These are phyloP conservation scores for Paramisgurnus dabryanus DNA, from an alignment of 2,113 vertebrate genomes.

Conservation along the genomic window DNA sequence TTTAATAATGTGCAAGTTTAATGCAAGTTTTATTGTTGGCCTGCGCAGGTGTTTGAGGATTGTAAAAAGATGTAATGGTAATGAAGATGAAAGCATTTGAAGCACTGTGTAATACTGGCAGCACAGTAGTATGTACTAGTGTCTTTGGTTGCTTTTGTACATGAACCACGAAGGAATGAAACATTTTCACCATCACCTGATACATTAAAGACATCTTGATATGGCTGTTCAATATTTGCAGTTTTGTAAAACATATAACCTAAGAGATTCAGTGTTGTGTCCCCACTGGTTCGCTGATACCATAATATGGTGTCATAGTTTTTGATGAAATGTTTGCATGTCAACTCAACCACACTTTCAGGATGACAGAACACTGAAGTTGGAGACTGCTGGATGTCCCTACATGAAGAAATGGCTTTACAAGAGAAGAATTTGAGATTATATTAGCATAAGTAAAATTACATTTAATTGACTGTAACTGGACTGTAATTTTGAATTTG, in stretches of 20 bases:
- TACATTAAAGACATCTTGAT: neutral
- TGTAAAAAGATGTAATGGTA: conserved; percentile 31
- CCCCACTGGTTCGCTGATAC: conserved; percentile 55
- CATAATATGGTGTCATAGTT: conserved; percentile 41
- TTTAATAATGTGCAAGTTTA: neutral
- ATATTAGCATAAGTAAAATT: no score
- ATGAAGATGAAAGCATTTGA: neutral
- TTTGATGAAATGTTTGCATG: conserved; percentile 45
- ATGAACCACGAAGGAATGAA: neutral
- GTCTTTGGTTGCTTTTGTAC: neutral
- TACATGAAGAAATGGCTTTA: neutral
- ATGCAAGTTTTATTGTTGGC: no score
- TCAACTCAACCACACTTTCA: neutral
- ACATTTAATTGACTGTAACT: no score
- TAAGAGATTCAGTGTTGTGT: neutral
- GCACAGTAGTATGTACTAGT: conserved; percentile 61
- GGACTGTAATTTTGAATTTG: neutral
- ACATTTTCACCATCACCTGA: neutral
- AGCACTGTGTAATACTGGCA: conserved; percentile 51
- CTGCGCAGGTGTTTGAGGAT: neutral
- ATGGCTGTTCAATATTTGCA: neutral
- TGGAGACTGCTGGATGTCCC: conserved; percentile 40
- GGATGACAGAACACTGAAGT: neutral
- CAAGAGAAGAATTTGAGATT: neutral
- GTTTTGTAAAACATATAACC: conserved; percentile 3